phyloP scores from a whole-genome alignment of 2,113 vertebrate species.

The Pterophyllum scalare region DNA sequence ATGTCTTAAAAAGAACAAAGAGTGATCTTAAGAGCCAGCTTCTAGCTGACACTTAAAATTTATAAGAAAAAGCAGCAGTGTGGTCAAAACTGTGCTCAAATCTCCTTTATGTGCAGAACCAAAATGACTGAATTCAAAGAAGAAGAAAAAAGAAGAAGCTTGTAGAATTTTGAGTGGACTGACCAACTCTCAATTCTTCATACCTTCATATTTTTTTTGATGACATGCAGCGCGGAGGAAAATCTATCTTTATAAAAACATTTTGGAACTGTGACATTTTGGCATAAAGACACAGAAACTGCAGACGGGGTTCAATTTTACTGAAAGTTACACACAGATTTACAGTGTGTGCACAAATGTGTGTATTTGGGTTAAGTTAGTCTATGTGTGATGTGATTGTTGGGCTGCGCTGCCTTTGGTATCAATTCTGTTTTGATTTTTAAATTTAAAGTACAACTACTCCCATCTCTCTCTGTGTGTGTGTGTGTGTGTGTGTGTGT shows the following conservation, averaged over 20 bases:
- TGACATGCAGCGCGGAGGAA: not conserved
- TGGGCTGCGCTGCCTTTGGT: not conserved
- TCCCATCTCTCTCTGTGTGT: no score
- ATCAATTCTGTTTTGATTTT: no score
- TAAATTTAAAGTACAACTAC: not conserved
- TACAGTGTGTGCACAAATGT: not conserved
- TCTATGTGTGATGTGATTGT: no score
- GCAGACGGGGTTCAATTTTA: not conserved
- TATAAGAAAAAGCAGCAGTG: not conserved
- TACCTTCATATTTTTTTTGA: conserved; percentile 10
- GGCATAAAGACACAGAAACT: not conserved
- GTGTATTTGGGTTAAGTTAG: no score
- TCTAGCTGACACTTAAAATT: not conserved
- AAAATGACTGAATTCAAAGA: not conserved
- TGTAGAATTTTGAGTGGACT: conserved; percentile 3
- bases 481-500: no score
- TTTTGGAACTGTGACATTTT: conserved; percentile 23
- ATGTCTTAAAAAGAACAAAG: no score
- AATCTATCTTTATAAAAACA: conserved; percentile 32
- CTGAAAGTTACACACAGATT: not conserved
- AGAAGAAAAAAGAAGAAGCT: conserved; percentile 13
- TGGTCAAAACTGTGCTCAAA: not conserved
- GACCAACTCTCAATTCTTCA: conserved; percentile 24
- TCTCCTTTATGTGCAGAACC: not conserved
- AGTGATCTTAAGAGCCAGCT: not conserved